phyloP scores from a whole-genome alignment of 1,140 invertebrate genomes.

The Drosophila pruinosa region DNA sequence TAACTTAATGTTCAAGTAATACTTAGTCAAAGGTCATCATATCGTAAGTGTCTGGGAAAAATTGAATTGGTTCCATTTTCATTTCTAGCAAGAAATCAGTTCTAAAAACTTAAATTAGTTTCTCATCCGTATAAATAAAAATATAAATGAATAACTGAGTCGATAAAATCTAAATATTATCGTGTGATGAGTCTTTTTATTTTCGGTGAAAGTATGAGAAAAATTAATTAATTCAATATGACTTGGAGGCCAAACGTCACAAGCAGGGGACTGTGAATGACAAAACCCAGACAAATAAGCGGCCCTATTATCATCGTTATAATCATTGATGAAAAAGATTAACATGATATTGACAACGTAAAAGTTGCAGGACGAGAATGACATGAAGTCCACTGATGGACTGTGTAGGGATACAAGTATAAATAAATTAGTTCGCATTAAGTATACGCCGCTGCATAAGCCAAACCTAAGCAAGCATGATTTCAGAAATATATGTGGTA shows the following conservation, averaged over 20 bases:
- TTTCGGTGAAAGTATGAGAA: constrained; percentile 13
- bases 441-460: constrained; percentile 61
- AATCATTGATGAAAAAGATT: constrained; percentile 35
- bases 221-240: constrained; percentile 39
- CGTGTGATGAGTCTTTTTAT: no score
- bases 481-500: constrained; percentile 68
- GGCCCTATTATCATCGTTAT: constrained; percentile 30
- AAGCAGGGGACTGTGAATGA: constrained; percentile 2
- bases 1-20: neutral
- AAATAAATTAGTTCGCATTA: constrained; percentile 80
- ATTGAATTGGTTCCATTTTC: neutral
- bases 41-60: neutral
- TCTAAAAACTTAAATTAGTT: neutral
- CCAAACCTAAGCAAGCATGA: constrained; percentile 47
- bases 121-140: no score
- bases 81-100: neutral
- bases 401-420: constrained; percentile 40
- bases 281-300: constrained; percentile 33
- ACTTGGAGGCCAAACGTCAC: constrained; percentile 9
- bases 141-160: no score
- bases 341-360: constrained; percentile 14
- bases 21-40: neutral
- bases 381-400: constrained; percentile 24
- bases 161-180: no score
- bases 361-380: neutral